A percentile compares a stretch with the other conserved stretches of the same genome.
phyloP scores from a whole-genome alignment of 2,113 vertebrate species.

The Aramus guarauna region DNA sequence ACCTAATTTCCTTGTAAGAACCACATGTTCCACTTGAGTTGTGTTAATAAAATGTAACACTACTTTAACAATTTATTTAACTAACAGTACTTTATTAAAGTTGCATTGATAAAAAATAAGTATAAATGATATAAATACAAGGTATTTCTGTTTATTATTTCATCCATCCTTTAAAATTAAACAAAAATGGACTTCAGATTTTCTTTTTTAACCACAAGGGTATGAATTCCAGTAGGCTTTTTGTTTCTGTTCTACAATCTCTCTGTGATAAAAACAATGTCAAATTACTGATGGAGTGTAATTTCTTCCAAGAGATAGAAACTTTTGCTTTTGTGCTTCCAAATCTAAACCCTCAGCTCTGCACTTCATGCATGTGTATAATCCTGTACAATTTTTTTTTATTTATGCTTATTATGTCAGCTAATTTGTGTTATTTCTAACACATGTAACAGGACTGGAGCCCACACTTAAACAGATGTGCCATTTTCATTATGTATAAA shows the following conservation, averaged over 20 bases:
- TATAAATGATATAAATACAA: neutral
- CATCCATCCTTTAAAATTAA: neutral
- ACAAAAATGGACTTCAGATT: neutral
- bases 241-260: neutral
- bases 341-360: neutral
- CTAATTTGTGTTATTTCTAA: neutral
- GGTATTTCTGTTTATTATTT: neutral
- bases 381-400: neutral
- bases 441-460: neutral
- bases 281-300: neutral
- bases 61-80: neutral
- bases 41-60: neutral
- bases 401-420: neutral
- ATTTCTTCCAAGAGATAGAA: neutral
- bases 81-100: neutral
- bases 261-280: neutral
- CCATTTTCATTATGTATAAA: neutral
- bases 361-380: neutral
- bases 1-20: neutral
- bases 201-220: neutral
- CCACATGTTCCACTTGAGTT: neutral
- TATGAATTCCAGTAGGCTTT: neutral
- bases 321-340: neutral
- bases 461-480: neutral
- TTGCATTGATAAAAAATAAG: neutral